Evolutionary conservation across 2,888 invertebrate species (phyloP).

Genomic region (Catocala sponsa): DNA sequence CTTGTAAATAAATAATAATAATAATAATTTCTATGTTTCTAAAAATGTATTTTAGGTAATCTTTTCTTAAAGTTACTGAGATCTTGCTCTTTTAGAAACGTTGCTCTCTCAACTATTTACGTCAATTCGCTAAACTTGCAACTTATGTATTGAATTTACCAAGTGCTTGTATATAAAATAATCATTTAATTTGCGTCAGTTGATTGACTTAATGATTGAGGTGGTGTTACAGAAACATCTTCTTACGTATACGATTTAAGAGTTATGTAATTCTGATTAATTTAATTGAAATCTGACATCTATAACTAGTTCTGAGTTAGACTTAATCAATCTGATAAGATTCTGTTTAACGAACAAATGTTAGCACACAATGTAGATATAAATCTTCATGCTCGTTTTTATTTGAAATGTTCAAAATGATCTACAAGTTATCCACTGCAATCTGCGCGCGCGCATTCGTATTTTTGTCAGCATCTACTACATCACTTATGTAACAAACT

Average conservation of each 20-base stretch:
- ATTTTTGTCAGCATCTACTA: constrained; percentile 44
- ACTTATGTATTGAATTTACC: no score
- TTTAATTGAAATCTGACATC: constrained; percentile 35
- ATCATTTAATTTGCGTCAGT: no score
- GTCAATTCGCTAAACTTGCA: no score
- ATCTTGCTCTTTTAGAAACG: no score
- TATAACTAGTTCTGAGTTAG: constrained; percentile 21
- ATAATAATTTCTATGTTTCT: no score
- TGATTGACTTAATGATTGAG: neutral
- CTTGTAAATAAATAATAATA: no score
- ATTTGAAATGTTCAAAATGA: constrained; percentile 32
- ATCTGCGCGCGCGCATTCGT: constrained; percentile 41
- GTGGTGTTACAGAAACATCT: neutral
- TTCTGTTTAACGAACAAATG: constrained; percentile 35
- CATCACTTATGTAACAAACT: constrained; percentile 49
- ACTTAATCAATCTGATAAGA: constrained; percentile 31
- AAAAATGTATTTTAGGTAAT: no score
- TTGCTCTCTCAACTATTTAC: no score
- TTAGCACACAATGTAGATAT: constrained; percentile 36
- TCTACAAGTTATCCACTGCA: constrained; percentile 42
- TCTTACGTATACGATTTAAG: neutral
- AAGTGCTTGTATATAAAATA: no score
- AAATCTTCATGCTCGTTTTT: constrained; percentile 29
- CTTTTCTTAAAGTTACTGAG: no score
- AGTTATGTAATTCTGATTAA: constrained; percentile 27